Percentiles rank a stretch among this genome's conserved stretches.
phyloP scores from a whole-genome alignment of 2,113 vertebrate genomes.

The Smithornis capensis region DNA sequence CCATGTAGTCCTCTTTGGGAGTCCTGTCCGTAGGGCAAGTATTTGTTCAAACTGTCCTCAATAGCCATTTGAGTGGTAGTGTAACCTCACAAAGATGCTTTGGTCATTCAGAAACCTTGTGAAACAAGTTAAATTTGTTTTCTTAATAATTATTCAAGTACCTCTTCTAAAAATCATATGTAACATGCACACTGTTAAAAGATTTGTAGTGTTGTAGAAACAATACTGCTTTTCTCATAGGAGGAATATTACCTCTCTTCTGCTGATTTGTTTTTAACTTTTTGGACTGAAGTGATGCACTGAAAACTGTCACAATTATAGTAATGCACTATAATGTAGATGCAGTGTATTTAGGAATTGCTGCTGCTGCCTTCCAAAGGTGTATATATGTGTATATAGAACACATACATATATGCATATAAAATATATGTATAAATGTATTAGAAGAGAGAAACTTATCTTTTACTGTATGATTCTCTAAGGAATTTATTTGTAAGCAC shows the following conservation, averaged over 20 bases:
- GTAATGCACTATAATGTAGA: neutral
- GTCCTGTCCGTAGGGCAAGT: neutral
- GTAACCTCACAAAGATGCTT: neutral
- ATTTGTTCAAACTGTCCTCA: neutral
- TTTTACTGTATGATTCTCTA: neutral
- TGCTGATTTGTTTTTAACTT: neutral
- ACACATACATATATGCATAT: no score
- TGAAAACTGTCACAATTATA: neutral
- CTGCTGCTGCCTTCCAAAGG: neutral
- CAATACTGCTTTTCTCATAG: neutral
- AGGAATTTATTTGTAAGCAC: neutral
- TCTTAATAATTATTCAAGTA: neutral
- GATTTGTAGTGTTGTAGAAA: neutral
- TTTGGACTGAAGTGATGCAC: neutral
- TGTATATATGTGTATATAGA: neutral
- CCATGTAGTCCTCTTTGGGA: neutral
- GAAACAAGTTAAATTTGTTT: neutral
- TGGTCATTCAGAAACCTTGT: neutral
- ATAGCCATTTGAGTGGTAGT: neutral
- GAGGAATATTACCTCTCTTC: neutral
- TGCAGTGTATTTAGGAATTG: fast-evolving
- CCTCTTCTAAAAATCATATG: neutral
- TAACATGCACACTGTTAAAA: neutral
- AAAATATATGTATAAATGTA: neutral
- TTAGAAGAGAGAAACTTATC: neutral